A percentile compares a stretch with the other conserved stretches of the same genome.
Evolutionary conservation across 2,888 invertebrate genomes (phyloP).

Genomic region (Agrenia bidenticulata): DNA sequence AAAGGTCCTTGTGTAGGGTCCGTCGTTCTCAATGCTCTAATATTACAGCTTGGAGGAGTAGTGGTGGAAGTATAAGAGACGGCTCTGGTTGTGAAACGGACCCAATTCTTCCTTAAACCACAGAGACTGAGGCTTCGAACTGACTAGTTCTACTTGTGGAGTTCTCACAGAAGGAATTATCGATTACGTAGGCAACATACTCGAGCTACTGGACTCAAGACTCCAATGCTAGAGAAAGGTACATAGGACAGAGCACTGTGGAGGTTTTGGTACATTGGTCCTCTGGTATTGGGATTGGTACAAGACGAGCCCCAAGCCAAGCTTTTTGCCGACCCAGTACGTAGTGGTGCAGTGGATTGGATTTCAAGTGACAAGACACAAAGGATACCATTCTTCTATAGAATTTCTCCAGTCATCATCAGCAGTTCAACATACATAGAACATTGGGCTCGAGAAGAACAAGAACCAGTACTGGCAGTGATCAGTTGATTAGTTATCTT

Average conservation of each 20-base stretch:
- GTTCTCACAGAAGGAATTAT: constrained; percentile 47
- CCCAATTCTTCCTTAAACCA: neutral
- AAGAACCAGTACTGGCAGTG: too few species aligned
- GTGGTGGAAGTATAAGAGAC: neutral
- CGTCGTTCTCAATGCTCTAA: neutral
- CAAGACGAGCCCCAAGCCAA: too few species aligned
- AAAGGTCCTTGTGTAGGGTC: neutral
- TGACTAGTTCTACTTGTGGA: constrained; percentile 32
- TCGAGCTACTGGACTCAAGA: too few species aligned
- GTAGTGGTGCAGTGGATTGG: too few species aligned
- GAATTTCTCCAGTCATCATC: constrained; percentile 12
- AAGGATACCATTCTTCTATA: neutral
- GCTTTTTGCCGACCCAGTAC: too few species aligned
- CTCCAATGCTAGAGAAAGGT: too few species aligned
- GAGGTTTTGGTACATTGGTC: too few species aligned
- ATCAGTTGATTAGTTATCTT: too few species aligned
- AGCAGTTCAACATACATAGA: neutral
- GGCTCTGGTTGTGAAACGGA: neutral
- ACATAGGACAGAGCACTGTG: too few species aligned
- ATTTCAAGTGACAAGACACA: neutral
- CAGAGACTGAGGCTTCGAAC: neutral
- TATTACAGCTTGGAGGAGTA: neutral
- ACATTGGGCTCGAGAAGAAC: too few species aligned
- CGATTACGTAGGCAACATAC: constrained; percentile 29
- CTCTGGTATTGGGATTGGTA: too few species aligned